Conservation (phyloP, 2,113 vertebrate genomes). For the Python bivittatus region DNA sequence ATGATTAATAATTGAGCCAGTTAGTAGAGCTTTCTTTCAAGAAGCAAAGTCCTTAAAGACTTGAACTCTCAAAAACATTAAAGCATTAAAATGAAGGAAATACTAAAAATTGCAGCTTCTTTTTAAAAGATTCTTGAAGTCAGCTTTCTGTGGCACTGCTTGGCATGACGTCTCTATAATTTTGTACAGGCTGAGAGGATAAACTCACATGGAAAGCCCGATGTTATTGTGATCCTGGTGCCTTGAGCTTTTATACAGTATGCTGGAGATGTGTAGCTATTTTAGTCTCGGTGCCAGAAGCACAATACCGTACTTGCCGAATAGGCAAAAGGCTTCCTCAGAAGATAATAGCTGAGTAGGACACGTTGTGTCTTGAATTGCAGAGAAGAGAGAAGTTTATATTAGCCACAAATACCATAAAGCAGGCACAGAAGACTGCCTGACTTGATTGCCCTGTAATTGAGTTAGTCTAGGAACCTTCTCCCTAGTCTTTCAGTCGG, state of each 20-base stretch:
- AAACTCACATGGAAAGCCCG: background rate
- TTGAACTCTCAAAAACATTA: background rate
- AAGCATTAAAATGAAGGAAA: background rate
- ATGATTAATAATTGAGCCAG: background rate
- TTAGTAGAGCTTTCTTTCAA: background rate
- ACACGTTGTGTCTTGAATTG: background rate
- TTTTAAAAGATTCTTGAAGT: background rate
- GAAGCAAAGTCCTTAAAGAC: background rate
- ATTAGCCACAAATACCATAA: background rate
- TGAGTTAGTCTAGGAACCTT: background rate
- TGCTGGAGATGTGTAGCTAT: background rate
- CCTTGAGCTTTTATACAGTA: background rate
- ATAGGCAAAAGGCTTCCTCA: background rate
- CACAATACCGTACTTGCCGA: background rate
- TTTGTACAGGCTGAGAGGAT: background rate
- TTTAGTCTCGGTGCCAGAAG: slow-evolving; percentile 4
- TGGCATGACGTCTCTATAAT: background rate
- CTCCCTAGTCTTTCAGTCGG: background rate
- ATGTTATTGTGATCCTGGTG: background rate
- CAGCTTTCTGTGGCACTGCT: background rate
- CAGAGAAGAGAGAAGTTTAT: background rate
- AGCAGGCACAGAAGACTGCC: background rate
- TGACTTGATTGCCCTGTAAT: slow-evolving; percentile 3
- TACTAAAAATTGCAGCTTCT: background rate
- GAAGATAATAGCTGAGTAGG: background rate